A percentile compares a stretch with the other conserved stretches of the same genome.
Evolutionary conservation across 2,113 vertebrate species (phyloP).

Genomic region (Atrichornis clamosus): DNA sequence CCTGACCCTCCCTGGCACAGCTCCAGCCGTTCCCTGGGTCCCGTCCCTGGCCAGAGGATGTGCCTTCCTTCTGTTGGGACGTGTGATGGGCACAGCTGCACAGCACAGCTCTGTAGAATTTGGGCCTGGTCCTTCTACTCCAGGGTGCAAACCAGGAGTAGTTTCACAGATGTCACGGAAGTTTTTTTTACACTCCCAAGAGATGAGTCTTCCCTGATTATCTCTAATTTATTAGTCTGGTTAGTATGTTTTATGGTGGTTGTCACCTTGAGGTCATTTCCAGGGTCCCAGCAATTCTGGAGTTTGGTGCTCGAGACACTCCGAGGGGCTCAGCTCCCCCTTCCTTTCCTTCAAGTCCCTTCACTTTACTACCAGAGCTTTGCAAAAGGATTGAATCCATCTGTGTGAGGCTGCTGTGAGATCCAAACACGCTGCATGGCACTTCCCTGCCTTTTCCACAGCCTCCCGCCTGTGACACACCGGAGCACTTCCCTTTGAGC

Average conservation of each 20-base stretch:
- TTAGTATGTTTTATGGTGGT: not conserved
- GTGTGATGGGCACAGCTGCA: not conserved
- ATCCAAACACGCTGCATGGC: not conserved
- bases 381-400: not conserved
- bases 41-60: not conserved
- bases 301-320: not conserved
- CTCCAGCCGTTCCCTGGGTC: accelerated
- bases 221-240: not conserved
- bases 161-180: not conserved
- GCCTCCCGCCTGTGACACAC: accelerated
- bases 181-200: not conserved
- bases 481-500: not conserved
- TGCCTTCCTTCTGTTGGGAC: not conserved
- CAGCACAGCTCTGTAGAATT: not conserved
- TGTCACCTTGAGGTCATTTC: not conserved
- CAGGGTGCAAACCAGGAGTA: not conserved
- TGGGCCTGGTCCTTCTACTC: not conserved
- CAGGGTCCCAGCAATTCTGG: not conserved
- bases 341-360: not conserved
- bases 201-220: not conserved
- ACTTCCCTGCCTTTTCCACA: not conserved
- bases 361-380: not conserved
- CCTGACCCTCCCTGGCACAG: accelerated
- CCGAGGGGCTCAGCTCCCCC: not conserved
- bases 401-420: not conserved